Evolutionary conservation across 2,888 invertebrate genomes (phyloP).

Genomic region (Heliconius ethilla): DNA sequence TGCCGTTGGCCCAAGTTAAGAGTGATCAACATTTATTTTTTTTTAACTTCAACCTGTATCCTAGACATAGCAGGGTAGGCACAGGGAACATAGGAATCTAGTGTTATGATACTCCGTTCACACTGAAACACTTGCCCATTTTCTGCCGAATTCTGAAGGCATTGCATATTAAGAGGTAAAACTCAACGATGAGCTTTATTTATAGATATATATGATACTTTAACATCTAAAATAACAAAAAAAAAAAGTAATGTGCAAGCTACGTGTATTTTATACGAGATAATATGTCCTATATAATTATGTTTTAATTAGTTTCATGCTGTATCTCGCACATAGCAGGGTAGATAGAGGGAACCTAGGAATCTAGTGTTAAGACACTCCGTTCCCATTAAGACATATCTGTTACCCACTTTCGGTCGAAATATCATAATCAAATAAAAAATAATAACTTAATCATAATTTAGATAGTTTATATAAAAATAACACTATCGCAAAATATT

Average conservation of each 20-base stretch:
- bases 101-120: not conserved
- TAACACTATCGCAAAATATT: not conserved
- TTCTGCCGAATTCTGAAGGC: too few species aligned
- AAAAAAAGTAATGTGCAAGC: too few species aligned
- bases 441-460: not conserved
- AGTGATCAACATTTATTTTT: not conserved
- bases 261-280: too few species aligned
- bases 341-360: not conserved
- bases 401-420: not conserved
- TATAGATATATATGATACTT: too few species aligned
- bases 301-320: not conserved
- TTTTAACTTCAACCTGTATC: not conserved
- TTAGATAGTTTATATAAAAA: too few species aligned
- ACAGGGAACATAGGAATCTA: not conserved
- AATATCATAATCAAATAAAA: not conserved
- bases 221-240: too few species aligned
- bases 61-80: not conserved
- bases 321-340: not conserved
- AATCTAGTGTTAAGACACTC: not conserved
- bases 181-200: too few species aligned
- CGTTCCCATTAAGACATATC: too few species aligned
- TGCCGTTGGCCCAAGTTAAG: constrained; percentile 31
- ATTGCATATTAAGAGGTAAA: too few species aligned
- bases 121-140: not conserved
- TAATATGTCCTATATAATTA: too few species aligned